A percentile compares a stretch with the other conserved stretches of the same genome.
phyloP scores from a whole-genome alignment of 2,888 invertebrate species.

The Ischnus inquisitorius region DNA sequence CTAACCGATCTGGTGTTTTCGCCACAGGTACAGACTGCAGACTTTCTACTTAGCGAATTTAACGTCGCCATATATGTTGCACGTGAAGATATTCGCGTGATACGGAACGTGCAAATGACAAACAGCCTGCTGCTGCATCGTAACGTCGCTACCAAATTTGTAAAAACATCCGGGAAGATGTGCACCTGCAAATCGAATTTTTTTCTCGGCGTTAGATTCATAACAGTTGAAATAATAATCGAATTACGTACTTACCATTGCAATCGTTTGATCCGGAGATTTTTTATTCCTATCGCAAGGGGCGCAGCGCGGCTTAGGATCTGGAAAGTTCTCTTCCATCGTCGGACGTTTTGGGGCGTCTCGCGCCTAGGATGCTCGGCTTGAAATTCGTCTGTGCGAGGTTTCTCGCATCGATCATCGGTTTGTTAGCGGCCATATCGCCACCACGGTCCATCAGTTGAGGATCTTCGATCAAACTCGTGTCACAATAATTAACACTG shows the following conservation, averaged over 20 bases:
- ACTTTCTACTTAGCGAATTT: constrained; percentile 88
- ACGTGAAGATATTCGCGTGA: constrained; percentile 85
- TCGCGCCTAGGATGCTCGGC: constrained; percentile 61
- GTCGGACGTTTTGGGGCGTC: constrained; percentile 55
- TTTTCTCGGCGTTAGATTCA: neutral
- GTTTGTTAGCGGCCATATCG: constrained; percentile 49
- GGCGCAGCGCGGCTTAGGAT: constrained; percentile 23
- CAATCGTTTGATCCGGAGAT: constrained; percentile 56
- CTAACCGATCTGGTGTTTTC: constrained; percentile 87
- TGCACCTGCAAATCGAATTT: constrained; percentile 86
- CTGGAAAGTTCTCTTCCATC: constrained; percentile 32
- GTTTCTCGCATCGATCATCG: constrained; percentile 36
- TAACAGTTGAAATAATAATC: too few relatives aligned
- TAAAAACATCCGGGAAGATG: constrained; percentile 86
- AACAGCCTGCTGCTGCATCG: constrained; percentile 85
- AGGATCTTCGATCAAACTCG: constrained; percentile 75
- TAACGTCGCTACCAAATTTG: constrained; percentile 85
- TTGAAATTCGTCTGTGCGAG: constrained; percentile 53
- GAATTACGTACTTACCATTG: constrained; percentile 55
- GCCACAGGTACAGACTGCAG: constrained; percentile 90
- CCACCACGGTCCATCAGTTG: constrained; percentile 76
- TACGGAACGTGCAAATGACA: constrained; percentile 85
- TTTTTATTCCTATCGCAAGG: constrained; percentile 47
- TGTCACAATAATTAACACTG: too few relatives aligned
- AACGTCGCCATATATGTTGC: constrained; percentile 86